A percentile compares a stretch with the other conserved stretches of the same genome.
Conservation (phyloP, 2,797 vertebrate species). For the Mormyrops boulengeri region DNA sequence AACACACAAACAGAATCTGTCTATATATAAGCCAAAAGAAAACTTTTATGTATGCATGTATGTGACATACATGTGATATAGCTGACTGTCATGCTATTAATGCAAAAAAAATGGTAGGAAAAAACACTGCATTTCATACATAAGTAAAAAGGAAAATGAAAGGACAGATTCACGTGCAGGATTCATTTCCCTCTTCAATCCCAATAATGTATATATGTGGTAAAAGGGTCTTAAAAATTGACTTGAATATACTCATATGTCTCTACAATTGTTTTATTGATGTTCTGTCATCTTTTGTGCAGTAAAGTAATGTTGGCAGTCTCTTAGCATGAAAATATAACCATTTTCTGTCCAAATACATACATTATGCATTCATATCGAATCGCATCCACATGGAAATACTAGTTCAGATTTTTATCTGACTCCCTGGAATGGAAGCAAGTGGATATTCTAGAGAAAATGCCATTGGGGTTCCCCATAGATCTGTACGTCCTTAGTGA, state of each 20-base stretch:
- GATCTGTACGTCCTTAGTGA: not conserved
- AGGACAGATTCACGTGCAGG: not conserved
- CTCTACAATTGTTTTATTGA: not conserved
- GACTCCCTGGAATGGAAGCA: not conserved
- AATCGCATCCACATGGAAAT: not conserved
- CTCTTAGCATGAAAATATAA: not conserved
- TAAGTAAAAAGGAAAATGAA: not conserved
- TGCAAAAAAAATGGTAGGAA: not conserved
- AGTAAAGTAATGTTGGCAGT: not conserved
- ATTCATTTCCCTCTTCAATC: not conserved
- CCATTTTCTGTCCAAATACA: not conserved
- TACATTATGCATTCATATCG: not conserved
- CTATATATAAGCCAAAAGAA: not conserved
- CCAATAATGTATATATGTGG: not conserved
- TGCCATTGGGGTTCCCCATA: not conserved
- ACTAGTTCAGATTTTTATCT: not conserved
- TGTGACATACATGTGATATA: not conserved
- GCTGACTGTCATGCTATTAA: not conserved
- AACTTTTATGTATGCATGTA: not conserved
- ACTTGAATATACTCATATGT: not conserved
- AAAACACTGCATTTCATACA: not conserved
- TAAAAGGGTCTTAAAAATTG: not conserved
- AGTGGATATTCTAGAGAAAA: too few species aligned
- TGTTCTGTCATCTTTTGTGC: not conserved
- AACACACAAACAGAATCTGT: not conserved